Evolutionary conservation across 1,140 invertebrate genomes (phyloP), one percentile per base, ranked within the genome.

Genomic region (Pollicipes pollicipes): DNA sequence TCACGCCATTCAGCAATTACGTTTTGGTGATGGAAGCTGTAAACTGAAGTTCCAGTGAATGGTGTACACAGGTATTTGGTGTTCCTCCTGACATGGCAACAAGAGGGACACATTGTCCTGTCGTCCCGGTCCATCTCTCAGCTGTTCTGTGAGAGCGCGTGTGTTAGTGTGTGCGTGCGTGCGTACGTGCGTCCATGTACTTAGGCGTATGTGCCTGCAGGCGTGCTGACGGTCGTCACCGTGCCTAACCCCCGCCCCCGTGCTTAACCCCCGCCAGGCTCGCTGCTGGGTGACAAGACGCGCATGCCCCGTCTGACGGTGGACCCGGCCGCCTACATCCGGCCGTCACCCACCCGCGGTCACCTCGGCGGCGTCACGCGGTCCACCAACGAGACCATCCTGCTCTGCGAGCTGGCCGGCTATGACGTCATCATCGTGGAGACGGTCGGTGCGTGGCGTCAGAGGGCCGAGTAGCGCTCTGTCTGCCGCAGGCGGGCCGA

Each of bases 221-320:
- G 4, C 58, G 6, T 8, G 70, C 3, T 24, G 24, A 4, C n/a
- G 26, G 28, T 71, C 69, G 31, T 13, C n/a, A 69, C 29, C 31
- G 3, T 70, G 29, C 3, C 29, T 37, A 73, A 16, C 66, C 30
- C 16, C 30, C 26, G 70, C 21, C 73, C 35, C 58, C 73, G 70
- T n/a, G n/a, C 64, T 63, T 64, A 63, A 67, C 73, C 67, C 29
- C 70, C 26, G 17, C 27, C 68, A 81, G 84, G 85, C 29, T 86
- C 85, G 27, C 75, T 87, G 31, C 78, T 87, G 3, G 86, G 84
- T 26, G 86, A 87, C 76, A 85, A 86, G 76, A 87, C 85, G 17
- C 73, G 86, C 70, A 87, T 87, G 86, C 80, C 81, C 27, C 78
- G 83, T 67, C 75, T 87, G 17, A 83, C 85, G 1, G 72, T 78